Evolutionary conservation across 2,113 vertebrate species (phyloP), one percentile per base, ranked within the genome.

Genomic region (Pelobates fuscus): DNA sequence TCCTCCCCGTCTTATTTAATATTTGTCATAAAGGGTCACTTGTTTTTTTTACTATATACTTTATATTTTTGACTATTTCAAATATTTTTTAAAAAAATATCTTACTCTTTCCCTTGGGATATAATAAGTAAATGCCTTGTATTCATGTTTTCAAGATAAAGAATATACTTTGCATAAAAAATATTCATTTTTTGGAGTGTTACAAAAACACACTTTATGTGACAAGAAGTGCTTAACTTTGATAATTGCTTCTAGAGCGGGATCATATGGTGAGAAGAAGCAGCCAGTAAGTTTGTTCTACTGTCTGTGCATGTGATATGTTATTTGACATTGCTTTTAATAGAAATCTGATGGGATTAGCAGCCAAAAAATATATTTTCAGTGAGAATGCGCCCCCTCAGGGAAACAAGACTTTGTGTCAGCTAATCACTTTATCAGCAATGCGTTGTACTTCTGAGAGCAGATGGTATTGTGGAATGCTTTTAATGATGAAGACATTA

Each of bases 311-410:
- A 63, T 63, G n/a, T 21, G 29, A 41, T n/a, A 63, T 37, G 60
- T 8, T 37, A 27, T 63, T 63, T 63, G 17, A 37, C 18, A 20
- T 63, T n/a, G 60, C 4, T 63, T 32, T 63, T 63, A 63, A 21
- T 63, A 63, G 1, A 63, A 37, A 61, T 30, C 8, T 17, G 15
- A 49, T 17, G 20, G 52, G 1, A 21, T 20, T 17, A 2, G 52
- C 20, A 37, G 30, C 30, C n/a, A 37, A 20, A 30, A 41, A 20
- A 23, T 37, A 15, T n/a, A 32, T 20, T 17, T 37, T 63, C 18
- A n/a, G 60, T 63, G 18, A 6, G 26, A 37, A 63, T 63, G 8
- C 21, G 29, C 29, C 8, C 29, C 60, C 60, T 63, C 20, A 21
- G 15, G 27, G 8, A 21, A 63, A 37, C n/a, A 11, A 37, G 21